Evolutionary conservation across 2,113 vertebrate species (phyloP).

Genomic region (Dasyprocta punctata): DNA sequence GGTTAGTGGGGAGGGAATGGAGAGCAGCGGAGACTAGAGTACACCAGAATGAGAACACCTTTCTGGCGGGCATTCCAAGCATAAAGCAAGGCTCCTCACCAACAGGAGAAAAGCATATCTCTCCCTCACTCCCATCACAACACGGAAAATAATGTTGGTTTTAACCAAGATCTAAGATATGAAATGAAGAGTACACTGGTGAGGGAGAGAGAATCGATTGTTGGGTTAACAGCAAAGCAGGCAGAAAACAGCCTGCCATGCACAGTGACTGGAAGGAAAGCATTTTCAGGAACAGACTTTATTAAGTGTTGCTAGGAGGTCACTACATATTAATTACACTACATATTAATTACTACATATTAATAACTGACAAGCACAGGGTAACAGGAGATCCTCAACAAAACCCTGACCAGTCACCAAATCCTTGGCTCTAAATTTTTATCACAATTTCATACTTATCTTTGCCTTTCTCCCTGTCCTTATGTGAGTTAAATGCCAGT

Average conservation of each 20-base stretch:
- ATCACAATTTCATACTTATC: not conserved
- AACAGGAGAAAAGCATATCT: not conserved
- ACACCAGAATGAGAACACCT: too few species aligned
- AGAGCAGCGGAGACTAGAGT: not conserved
- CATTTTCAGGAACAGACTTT: not conserved
- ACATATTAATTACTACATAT: too few species aligned
- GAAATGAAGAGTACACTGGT: not conserved
- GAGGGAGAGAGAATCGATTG: not conserved
- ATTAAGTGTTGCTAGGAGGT: not conserved
- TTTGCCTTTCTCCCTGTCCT: too few species aligned
- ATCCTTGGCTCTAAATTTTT: not conserved
- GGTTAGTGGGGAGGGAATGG: not conserved
- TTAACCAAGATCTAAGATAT: not conserved
- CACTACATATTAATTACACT: not conserved
- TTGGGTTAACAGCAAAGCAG: not conserved
- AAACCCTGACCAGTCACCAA: not conserved
- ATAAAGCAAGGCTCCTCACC: not conserved
- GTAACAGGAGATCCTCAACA: not conserved
- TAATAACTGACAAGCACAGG: not conserved
- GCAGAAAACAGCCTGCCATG: not conserved
- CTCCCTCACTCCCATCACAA: not conserved
- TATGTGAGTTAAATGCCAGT: not conserved
- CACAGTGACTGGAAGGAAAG: not conserved
- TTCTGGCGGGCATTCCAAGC: too few species aligned
- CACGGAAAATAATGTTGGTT: not conserved